Evolutionary conservation across 1,140 invertebrate genomes (phyloP).

Genomic region (Stratiolaelaps scimitus): DNA sequence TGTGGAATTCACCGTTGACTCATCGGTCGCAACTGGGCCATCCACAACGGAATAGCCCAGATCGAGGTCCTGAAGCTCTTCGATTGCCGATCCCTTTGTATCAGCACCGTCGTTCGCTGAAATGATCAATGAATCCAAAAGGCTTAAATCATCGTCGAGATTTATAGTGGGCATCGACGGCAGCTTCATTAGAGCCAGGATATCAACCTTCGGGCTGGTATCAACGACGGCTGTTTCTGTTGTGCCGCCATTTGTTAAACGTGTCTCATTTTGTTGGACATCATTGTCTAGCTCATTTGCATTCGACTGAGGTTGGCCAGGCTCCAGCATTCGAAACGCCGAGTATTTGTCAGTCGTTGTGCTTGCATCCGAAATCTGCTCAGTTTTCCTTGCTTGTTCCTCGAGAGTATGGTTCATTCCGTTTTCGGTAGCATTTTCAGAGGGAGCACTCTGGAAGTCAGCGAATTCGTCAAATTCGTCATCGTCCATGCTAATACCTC

Average conservation of each 20-base stretch:
- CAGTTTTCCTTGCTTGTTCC: not conserved
- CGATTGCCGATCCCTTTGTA: not conserved
- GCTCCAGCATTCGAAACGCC: not conserved
- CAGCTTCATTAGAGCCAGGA: slow-evolving; percentile 11
- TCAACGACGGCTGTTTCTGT: not conserved
- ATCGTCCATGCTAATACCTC: not conserved
- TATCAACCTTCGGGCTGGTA: not conserved
- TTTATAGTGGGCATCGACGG: not conserved
- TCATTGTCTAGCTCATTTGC: too few relatives aligned
- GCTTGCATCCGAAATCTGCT: not conserved
- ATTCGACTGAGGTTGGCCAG: too few relatives aligned
- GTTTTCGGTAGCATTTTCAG: not conserved
- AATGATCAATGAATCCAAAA: not conserved
- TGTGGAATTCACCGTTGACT: not conserved
- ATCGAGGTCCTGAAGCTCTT: slow-evolving; percentile 15
- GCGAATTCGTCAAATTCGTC: slow-evolving; percentile 17
- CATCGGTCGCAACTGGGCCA: not conserved
- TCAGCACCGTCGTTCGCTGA: not conserved
- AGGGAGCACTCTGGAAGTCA: slow-evolving; percentile 16
- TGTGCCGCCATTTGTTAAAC: too few relatives aligned
- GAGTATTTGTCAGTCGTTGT: slow-evolving; percentile 14
- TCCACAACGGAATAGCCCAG: not conserved
- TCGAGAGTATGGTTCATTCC: not conserved
- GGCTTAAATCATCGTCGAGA: not conserved
- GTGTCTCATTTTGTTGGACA: too few relatives aligned